Conservation (phyloP, 2,888 invertebrate species). For the Shargacucullia verbasci region DNA sequence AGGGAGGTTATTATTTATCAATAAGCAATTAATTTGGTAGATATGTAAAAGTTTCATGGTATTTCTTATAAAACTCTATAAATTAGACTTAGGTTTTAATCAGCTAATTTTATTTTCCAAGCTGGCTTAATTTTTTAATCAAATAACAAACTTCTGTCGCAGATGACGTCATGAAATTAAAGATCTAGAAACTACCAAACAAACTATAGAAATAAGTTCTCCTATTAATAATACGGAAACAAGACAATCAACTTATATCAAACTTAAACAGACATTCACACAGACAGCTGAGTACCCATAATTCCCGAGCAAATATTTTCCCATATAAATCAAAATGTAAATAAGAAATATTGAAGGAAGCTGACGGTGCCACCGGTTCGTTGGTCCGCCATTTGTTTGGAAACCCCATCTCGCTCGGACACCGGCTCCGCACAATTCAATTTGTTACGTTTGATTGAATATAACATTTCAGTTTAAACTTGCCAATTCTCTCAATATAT, state of each 20-base stretch:
- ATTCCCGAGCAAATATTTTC: constrained; percentile 36
- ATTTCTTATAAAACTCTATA: too few species aligned
- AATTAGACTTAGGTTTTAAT: too few species aligned
- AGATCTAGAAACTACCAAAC: too few species aligned
- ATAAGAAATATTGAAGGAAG: constrained; percentile 53
- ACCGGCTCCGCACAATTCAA: constrained; percentile 62
- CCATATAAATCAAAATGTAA: constrained; percentile 49
- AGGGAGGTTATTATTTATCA: too few species aligned
- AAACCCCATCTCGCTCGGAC: constrained; percentile 63
- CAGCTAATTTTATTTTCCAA: too few species aligned
- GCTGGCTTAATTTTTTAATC: too few species aligned
- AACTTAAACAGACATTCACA: not conserved
- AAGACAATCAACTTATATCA: not conserved
- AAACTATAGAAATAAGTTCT: too few species aligned
- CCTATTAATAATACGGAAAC: too few species aligned
- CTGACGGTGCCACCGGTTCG: constrained; percentile 65
- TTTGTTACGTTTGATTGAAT: constrained; percentile 63
- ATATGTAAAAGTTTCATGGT: too few species aligned
- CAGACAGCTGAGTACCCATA: constrained; percentile 6
- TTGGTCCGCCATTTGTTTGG: constrained; percentile 73
- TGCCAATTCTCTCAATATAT: constrained; percentile 36
- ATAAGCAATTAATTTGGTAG: too few species aligned
- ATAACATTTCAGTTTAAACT: constrained; percentile 49
- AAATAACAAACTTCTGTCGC: too few species aligned
- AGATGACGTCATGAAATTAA: too few species aligned